Conservation (phyloP, 2,113 vertebrate species). For the Thermophis baileyi region DNA sequence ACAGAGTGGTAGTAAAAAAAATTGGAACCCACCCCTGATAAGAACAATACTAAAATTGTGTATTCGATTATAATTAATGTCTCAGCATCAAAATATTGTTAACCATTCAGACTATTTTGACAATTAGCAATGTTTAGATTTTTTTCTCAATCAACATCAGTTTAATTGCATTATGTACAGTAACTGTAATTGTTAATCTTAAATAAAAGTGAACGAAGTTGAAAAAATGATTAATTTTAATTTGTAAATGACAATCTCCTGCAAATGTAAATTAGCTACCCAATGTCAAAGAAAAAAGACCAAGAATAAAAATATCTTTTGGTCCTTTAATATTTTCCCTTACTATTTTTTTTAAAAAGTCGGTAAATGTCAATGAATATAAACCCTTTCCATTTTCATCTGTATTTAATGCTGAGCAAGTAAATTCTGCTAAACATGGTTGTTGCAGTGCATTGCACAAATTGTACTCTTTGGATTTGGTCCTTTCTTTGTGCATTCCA, state of each 20-base stretch:
- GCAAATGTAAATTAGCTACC: background rate
- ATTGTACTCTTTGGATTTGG: background rate
- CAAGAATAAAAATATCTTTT: background rate
- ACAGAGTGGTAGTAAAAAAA: too few relatives aligned
- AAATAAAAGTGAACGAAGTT: slow-evolving; percentile 9
- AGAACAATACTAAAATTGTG: slow-evolving; percentile 41
- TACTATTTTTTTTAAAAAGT: background rate
- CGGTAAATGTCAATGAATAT: slow-evolving; percentile 7
- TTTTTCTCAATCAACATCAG: background rate
- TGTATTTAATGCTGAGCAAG: background rate
- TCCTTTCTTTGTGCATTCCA: background rate
- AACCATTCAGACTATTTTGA: slow-evolving; percentile 44
- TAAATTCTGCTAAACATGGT: slow-evolving; percentile 5
- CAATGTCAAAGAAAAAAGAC: background rate
- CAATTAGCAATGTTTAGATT: slow-evolving; percentile 46
- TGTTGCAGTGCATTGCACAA: background rate
- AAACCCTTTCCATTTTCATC: slow-evolving; percentile 10
- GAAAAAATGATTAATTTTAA: background rate
- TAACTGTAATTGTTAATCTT: slow-evolving; percentile 15
- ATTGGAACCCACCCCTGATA: too few relatives aligned
- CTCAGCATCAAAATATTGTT: slow-evolving; percentile 58
- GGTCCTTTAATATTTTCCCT: background rate
- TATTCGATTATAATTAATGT: slow-evolving; percentile 59
- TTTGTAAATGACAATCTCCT: background rate
- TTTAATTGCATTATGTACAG: background rate